Evolutionary conservation across 1,140 invertebrate species (phyloP), one percentile per base, ranked within the genome.

Genomic region (Listronotus oregonensis): DNA sequence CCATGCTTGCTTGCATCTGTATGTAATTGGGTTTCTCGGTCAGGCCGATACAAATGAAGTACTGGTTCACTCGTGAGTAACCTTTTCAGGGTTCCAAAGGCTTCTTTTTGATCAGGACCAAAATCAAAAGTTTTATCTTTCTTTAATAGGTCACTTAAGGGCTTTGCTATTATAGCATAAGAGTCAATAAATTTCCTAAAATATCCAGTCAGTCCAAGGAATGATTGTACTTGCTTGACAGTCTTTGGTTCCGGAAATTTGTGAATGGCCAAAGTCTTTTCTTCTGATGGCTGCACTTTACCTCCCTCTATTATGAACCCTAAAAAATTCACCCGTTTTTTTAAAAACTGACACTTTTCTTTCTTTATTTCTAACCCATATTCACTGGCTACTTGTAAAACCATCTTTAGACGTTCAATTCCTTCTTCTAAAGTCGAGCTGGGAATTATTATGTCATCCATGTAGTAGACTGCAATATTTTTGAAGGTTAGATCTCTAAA

Each of bases 361-460:
- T 73, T 72, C 32, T 78, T 78, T 0, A 80, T 68, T 17, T 73
- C 40, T 37, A 80, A 64, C 3, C 76, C 78, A 70, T 77, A 77
- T 0, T 78, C 56, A 3, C 55, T 57, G 12, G 77, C 69, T 15
- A 49, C 15, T 39, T 65, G 9, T 37, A 40, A 12, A 7, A 37
- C 67, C 54, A 58, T 51, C 49, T 68, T 82, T 82, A n/a, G n/a
- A n/a, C n/a, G n/a, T n/a, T n/a, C n/a, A n/a, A n/a, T n/a, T n/a
- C n/a, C n/a, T n/a, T n/a, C n/a, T n/a, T n/a, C n/a, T n/a, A n/a
- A n/a, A n/a, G n/a, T n/a, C n/a, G n/a, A n/a, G n/a, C n/a, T n/a
- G n/a, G n/a, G n/a, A n/a, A n/a, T n/a, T n/a, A n/a, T n/a, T n/a
- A n/a, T n/a, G n/a, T n/a, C n/a, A n/a, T n/a, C n/a, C n/a, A n/a